Evolutionary conservation across 2,113 vertebrate genomes (phyloP).

Genomic region (Irena cyanogastra): DNA sequence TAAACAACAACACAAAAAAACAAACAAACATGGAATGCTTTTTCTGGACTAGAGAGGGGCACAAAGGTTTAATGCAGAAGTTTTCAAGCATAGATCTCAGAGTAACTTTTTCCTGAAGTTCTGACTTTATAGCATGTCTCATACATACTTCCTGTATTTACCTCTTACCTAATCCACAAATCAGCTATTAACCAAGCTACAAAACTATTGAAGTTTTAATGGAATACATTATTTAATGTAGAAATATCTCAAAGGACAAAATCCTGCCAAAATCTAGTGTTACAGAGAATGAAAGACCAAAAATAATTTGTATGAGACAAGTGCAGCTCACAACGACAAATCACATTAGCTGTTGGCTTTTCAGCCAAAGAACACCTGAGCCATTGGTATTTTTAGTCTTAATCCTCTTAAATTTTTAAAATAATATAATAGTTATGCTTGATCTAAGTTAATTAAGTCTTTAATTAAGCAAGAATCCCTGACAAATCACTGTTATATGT

Average conservation of each 20-base stretch:
- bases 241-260: conserved; percentile 18
- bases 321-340: neutral
- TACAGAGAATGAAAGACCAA: neutral
- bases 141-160: neutral
- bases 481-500: neutral
- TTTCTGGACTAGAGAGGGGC: neutral
- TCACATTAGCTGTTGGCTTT: neutral
- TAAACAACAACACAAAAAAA: neutral
- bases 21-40: neutral
- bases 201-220: neutral
- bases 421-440: neutral
- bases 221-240: neutral
- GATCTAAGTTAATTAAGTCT: conserved; percentile 30
- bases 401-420: conserved; percentile 5
- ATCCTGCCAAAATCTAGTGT: neutral
- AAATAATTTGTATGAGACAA: neutral
- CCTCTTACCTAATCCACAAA: neutral
- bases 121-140: neutral
- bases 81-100: neutral
- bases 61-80: neutral
- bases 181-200: neutral
- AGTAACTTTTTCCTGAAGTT: neutral
- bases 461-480: conserved; percentile 40
- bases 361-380: conserved; percentile 8
- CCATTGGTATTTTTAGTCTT: neutral